Conservation (phyloP, 1,140 invertebrate species). For the Harpegnathos saltator region DNA sequence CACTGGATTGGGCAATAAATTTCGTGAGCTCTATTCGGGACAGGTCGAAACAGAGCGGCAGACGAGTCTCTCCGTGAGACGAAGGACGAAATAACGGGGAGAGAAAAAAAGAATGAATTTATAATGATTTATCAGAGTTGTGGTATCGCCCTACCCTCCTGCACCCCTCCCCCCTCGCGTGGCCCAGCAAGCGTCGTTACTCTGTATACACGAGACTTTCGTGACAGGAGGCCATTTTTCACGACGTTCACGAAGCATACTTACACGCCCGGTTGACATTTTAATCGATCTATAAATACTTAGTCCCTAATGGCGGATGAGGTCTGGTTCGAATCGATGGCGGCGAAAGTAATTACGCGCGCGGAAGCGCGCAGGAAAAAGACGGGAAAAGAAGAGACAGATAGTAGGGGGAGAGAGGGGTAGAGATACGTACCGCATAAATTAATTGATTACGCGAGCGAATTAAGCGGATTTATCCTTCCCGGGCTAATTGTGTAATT, state of each 20-base stretch:
- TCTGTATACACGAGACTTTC: conserved; percentile 68
- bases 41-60: conserved; percentile 42
- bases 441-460: background rate
- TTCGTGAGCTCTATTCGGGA: conserved; percentile 46
- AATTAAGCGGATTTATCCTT: background rate
- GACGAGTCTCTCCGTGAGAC: conserved; percentile 54
- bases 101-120: conserved; percentile 77
- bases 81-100: background rate
- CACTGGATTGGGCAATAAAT: conserved; percentile 65
- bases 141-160: conserved; percentile 73
- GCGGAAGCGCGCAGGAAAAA: conserved; percentile 19
- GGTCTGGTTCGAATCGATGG: conserved; percentile 60
- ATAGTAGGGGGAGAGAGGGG: conserved; percentile 11
- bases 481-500: conserved; percentile 7
- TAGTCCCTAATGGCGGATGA: conserved; percentile 39
- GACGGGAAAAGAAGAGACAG: conserved; percentile 5
- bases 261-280: conserved; percentile 75
- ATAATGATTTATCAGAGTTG: conserved; percentile 79
- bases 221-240: conserved; percentile 81
- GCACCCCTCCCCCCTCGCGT: too few relatives aligned
- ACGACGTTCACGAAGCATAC: conserved; percentile 77
- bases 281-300: conserved; percentile 81
- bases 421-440: too few relatives aligned
- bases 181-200: conserved; percentile 68
- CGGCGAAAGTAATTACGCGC: conserved; percentile 47